Conservation (phyloP, 1,140 invertebrate species). For the Euschistus heros region DNA sequence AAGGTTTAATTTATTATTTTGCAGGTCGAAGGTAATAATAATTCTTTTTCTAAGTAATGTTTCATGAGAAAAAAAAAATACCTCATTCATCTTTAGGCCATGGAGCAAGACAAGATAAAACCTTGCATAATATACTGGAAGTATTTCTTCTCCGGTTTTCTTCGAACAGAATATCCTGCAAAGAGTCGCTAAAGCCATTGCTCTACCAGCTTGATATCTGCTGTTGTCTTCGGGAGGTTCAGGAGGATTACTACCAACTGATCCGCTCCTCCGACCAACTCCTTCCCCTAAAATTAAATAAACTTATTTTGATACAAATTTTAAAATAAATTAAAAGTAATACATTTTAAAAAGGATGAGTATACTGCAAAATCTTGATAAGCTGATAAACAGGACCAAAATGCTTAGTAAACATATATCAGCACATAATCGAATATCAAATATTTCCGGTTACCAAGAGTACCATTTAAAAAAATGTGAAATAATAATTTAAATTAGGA, state of each 20-base stretch:
- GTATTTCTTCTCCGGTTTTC: constrained; percentile 88
- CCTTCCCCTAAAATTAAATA: constrained; percentile 26
- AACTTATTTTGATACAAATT: not conserved
- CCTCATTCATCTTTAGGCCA: constrained; percentile 60
- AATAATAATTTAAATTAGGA: no score
- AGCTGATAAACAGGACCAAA: no score
- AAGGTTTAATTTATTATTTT: no score
- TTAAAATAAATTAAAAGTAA: not conserved
- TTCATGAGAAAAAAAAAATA: no score
- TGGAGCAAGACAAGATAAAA: constrained; percentile 88
- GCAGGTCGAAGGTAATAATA: no score
- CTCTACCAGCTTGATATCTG: constrained; percentile 71
- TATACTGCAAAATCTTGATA: no score
- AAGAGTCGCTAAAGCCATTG: constrained; percentile 88
- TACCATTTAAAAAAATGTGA: no score
- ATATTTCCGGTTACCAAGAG: no score
- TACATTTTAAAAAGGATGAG: not conserved
- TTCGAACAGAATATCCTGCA: constrained; percentile 94
- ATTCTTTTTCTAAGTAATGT: no score
- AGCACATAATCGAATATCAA: no score
- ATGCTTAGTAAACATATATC: no score
- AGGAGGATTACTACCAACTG: constrained; percentile 16
- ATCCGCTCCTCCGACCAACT: constrained; percentile 18
- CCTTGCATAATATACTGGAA: constrained; percentile 85
- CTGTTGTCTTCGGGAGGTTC: constrained; percentile 23